Conservation (phyloP, 2,888 invertebrate species). For the Trissolcus japonicus region DNA sequence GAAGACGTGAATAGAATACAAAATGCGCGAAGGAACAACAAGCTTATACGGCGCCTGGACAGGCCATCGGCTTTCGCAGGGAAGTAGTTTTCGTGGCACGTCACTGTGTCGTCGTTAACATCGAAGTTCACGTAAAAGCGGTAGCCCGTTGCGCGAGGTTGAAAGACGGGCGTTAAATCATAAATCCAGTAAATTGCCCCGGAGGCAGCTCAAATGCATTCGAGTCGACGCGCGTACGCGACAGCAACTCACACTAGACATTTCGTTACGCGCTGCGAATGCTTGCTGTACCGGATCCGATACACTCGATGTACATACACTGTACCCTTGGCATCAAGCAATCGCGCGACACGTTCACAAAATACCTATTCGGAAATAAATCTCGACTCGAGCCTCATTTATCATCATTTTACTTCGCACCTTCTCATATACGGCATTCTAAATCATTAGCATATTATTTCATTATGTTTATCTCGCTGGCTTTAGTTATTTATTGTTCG, state of each 20-base stretch:
- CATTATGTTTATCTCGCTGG: conserved; percentile 34
- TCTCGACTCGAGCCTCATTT: conserved; percentile 37
- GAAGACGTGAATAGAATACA: not conserved
- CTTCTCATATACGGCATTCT: conserved; percentile 28
- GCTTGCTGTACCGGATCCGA: conserved; percentile 47
- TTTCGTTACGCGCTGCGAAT: conserved; percentile 65
- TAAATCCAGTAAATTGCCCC: conserved; percentile 70
- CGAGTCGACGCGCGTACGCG: conserved; percentile 62
- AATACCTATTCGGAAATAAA: conserved; percentile 50
- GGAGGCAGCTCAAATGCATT: conserved; percentile 61
- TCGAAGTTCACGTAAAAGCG: conserved; percentile 53
- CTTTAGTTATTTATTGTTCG: conserved; percentile 44
- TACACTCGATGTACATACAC: conserved; percentile 28
- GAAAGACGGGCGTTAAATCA: conserved; percentile 70
- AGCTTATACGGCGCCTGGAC: conserved; percentile 4
- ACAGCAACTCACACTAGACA: conserved; percentile 55
- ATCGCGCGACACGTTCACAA: conserved; percentile 36
- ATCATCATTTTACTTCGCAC: conserved; percentile 48
- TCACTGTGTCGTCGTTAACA: conserved; percentile 52
- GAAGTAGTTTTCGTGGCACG: conserved; percentile 43
- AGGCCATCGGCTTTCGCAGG: conserved; percentile 24
- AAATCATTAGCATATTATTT: conserved; percentile 53
- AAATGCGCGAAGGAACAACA: conserved; percentile 10
- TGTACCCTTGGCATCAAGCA: conserved; percentile 24
- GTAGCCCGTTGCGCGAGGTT: conserved; percentile 61